Base-by-base conservation (phyloP, 2,888 invertebrate genomes). In the Parnassius orleans region DNA sequence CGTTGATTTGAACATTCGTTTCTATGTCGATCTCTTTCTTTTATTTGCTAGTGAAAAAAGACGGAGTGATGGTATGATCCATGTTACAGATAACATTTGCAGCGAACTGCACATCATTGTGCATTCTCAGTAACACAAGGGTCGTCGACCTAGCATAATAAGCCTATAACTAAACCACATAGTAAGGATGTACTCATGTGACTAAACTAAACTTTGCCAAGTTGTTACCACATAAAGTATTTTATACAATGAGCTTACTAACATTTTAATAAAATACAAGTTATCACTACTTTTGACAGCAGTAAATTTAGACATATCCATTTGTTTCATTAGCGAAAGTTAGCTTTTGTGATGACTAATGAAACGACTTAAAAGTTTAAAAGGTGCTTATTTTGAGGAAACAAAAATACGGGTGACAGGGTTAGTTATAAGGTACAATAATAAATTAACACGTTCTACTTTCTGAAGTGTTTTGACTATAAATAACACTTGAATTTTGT, bases 71-170 rank as follows among this genome's bases (percentile, higher is more conserved):
- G 71, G 72, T 73, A 71, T 75, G 69, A 76, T 72, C 72, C 72
- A 77, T 73, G 74, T 71, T 43, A n/a, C 42, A 61, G 75, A 76
- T 75, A 73, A 73, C 68, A 77, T 79, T 79, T 76, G 70, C 75
- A 70, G 65, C 66, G 73, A 74, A 70, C 67, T 67, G 75, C 75
- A 79, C 83, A 84, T 84, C 82, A 81, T 83, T 84, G 79, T 83
- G 83, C 82, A 87, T 87, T 84, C 86, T 76, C 77, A 68, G 74
- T 68, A 69, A 62, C 66, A 66, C 61, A 57, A n/a, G 58, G 74
- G 69, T 73, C 74, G 62, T 58, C 61, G 72, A 76, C 72, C 74
- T 63, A 60, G 61, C 67, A 54, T 57, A 61, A 59, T 19, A 19
- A 54, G 57, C 42, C 61, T 59, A 65, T 61, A 64, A 65, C 53